Evolutionary conservation across 2,888 invertebrate genomes (phyloP), one percentile per base, ranked within the genome.

Genomic region (Meiosimyza decipiens): DNA sequence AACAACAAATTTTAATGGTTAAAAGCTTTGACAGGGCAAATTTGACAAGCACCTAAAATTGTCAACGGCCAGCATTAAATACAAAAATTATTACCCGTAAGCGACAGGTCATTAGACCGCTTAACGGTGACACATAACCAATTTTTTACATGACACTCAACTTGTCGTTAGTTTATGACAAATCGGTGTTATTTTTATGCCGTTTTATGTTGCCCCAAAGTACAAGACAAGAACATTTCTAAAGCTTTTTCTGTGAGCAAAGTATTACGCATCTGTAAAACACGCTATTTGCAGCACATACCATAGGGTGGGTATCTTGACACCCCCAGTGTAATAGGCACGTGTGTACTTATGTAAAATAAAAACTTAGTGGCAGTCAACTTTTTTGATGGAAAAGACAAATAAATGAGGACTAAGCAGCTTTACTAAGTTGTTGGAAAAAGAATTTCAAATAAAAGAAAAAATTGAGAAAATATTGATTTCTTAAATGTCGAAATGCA

Each of bases 61-160:
- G 9, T 40, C 9, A 40, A 40, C 9, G 40, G 9, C 6, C 6
- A 40, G 40, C 40, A 40, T 40, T 9, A 40, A 40, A 40, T 9
- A 9, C 40, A 9, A 2, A 40, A 40, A 40, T 40, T 40, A 1
- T 9, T 9, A 40, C 9, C 40, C 40, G 55, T 33, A 55, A 57
- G 16, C 22, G 67, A 3, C 67, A 55, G 67, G 54, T 67, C 67
- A 55, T 33, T 67, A 57, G 67, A 67, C 67, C 7, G 55, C 40
- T 67, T 67, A 67, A 47, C 57, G 57, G 22, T 67, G 55, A 22
- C 66, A 66, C 12, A 28, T 40, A 13, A 12, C 54, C 5, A 40
- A 28, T 28, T 67, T 55, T 55, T 67, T 47, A 47, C 13, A 47
- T 22, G n/a, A 47, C 47, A 57, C 57, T 57, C 12, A 47, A 18